A percentile compares a stretch with the other conserved stretches of the same genome.
Conservation (phyloP, 1,140 invertebrate genomes). For the Ganaspis sp. region DNA sequence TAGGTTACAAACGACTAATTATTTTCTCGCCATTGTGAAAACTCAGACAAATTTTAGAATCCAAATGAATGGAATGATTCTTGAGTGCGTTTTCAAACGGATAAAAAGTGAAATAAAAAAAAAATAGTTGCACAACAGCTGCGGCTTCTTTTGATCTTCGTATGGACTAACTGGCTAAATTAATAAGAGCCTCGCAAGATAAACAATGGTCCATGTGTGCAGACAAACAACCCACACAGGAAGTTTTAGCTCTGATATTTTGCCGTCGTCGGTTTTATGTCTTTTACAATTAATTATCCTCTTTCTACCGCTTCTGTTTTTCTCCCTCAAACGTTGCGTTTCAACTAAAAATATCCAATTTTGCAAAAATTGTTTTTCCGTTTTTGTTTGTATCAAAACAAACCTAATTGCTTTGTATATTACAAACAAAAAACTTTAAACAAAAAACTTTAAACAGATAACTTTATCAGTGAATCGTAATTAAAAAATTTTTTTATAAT, state of each 20-base stretch:
- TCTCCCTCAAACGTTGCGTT: conserved; percentile 49
- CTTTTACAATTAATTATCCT: conserved; percentile 65
- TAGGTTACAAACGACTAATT: no score
- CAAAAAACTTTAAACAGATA: no score
- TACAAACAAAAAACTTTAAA: no score
- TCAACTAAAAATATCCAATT: neutral
- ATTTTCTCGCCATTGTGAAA: neutral
- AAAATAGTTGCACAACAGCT: conserved; percentile 55
- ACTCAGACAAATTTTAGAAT: neutral
- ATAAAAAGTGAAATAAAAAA: conserved; percentile 41
- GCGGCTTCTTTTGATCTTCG: conserved; percentile 60
- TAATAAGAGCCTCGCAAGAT: conserved; percentile 65
- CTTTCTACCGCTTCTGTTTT: conserved; percentile 48
- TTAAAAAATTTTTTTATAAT: no score
- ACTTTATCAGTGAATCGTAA: no score
- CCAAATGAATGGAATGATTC: neutral
- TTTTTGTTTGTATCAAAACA: no score
- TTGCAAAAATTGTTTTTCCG: neutral
- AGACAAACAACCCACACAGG: conserved; percentile 55
- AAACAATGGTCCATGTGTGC: conserved; percentile 52
- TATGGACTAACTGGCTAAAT: conserved; percentile 57
- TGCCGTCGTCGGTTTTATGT: conserved; percentile 49
- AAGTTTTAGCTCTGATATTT: conserved; percentile 65
- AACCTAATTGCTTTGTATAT: no score
- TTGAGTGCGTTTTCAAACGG: neutral